Evolutionary conservation across 2,113 vertebrate genomes (phyloP), one percentile per base, ranked within the genome.

Genomic region (Neomonachus schauinslandi): DNA sequence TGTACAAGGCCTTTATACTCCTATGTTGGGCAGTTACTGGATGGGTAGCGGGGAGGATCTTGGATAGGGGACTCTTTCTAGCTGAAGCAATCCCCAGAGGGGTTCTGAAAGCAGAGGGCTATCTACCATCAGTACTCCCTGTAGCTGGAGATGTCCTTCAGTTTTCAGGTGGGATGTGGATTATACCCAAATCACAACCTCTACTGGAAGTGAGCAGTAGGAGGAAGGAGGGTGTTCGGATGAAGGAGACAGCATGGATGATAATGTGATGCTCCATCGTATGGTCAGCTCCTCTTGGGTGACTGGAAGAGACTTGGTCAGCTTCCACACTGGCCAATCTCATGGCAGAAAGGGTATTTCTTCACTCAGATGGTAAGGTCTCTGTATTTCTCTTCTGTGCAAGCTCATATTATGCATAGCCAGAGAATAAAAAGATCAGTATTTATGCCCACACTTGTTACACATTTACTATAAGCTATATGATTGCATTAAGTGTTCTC

Each of bases 361-460:
- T 33, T 24, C 22, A 59, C 71, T 89, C 57, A 84, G n/a, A 46
- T 96, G 49, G 84, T 72, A 7, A 19, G 22, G 18, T 76, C 22
- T 94, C 22, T 87, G 24, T 72, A 93, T 97, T 91, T 89, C n/a
- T 94, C 51, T 92, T 53, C 51, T 91, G 21, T 59, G 28, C 16
- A 85, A 72, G n/a, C 14, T 91, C 61, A 84, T 72, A 51, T 88
- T 85, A 93, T 33, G 74, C 59, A 51, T 76, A 88, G 63, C 28
- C 33, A 97, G 57, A 57, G 46, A 88, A 76, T 84, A 89, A 74
- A 85, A 46, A 83, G 51, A 94, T 24, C 33, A 79, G 16, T 88
- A 81, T 91, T 97, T 97, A 94, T 97, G 67, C 63, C 24, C 72
- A 89, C 31, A 95, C 55, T 81, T 84, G 46, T 79, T 93, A 95